These are phyloP conservation scores for Falco cherrug DNA, from an alignment of 2,797 vertebrate genomes.

Conservation along the genomic window DNA sequence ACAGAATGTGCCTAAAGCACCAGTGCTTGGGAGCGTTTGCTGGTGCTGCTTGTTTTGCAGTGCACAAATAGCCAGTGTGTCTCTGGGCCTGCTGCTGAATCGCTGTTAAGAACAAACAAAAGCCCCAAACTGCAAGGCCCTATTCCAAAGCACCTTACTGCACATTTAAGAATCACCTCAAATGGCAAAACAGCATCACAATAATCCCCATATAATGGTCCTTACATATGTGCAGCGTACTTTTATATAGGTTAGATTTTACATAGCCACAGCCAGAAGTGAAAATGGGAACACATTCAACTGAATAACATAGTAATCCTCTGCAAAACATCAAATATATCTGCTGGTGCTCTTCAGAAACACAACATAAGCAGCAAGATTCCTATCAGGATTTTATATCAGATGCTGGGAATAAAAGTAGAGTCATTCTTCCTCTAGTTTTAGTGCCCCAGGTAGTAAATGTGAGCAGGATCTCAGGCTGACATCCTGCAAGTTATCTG, in stretches of 20 bases:
- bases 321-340: not conserved
- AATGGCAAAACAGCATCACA: not conserved
- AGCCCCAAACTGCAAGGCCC: not conserved
- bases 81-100: not conserved
- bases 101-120: not conserved
- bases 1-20: not conserved
- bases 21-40: rapidly evolving
- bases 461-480: not conserved
- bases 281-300: not conserved
- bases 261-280: not conserved
- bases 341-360: not conserved
- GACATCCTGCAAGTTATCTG: not conserved
- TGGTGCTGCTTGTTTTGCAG: not conserved
- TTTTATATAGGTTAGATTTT: not conserved
- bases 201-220: not conserved
- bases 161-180: not conserved
- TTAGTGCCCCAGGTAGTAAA: not conserved
- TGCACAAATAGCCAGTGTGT: rapidly evolving
- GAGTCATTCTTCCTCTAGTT: not conserved
- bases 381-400: not conserved
- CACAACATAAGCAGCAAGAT: not conserved
- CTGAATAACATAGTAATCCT: not conserved
- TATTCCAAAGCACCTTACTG: not conserved
- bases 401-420: not conserved
- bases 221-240: not conserved